Base-by-base conservation (phyloP, 2,888 invertebrate species). In the Macaria notata region DNA sequence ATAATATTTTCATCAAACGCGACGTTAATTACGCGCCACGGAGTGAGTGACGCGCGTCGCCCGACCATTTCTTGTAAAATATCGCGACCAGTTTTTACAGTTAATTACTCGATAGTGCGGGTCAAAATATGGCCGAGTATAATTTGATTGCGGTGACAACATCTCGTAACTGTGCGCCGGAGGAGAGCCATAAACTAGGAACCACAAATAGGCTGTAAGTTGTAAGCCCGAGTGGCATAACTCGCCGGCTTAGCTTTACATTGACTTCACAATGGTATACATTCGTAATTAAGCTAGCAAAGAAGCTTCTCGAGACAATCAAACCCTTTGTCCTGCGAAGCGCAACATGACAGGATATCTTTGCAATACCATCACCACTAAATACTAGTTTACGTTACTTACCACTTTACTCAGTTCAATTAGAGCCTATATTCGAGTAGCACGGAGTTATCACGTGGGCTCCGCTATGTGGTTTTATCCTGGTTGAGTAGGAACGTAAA, bases 281-380 rank as follows among this genome's bases (percentile, higher is more conserved):
- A 75, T 71, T 78, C 73, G 76, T 83, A 83, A 83, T 84, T 84
- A 83, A 83, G 76, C 81, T 65, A 73, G 75, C 78, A 76, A 70
- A 65, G 70, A 69, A 68, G 70, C 70, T 55, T 51, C 53, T 46
- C 61, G 61, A 68, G 71, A 79, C 76, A 80, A 78, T 81, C 79
- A 81, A 69, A 76, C 73, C 75, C 70, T 85, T 85, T 86, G 84
- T 83, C 80, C 75, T 58, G 63, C 62, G 65, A 69, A 72, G 70
- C 72, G 65, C 70, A 73, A 75, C 74, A 75, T 72, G 78, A 75
- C 81, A 77, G 71, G 65, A 65, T 70, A 73, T 73, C 69, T 73
- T 68, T 69, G 61, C 54, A 67, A 59, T 50, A 72, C 72, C 60
- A 73, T 62, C 63, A 57, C 45, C 53, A 49, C 41, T 59, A 44